phyloP scores from a whole-genome alignment of 2,888 invertebrate genomes.

The Meiosimyza platycephala region DNA sequence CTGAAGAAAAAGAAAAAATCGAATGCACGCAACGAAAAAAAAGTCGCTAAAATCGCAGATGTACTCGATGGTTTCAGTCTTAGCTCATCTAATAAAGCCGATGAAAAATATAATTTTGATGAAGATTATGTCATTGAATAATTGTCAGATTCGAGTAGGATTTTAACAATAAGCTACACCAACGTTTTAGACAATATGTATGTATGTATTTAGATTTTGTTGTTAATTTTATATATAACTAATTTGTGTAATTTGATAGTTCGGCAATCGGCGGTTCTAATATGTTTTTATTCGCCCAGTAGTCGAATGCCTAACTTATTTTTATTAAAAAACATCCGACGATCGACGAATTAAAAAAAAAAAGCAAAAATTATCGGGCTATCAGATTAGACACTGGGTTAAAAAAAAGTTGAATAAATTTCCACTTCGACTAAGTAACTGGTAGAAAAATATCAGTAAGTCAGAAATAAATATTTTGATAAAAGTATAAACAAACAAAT shows the following conservation, averaged over 20 bases:
- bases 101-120: slow-evolving; percentile 64
- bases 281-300: too few species aligned
- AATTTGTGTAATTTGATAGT: not conserved
- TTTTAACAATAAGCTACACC: too few species aligned
- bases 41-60: slow-evolving; percentile 73
- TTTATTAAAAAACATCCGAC: too few species aligned
- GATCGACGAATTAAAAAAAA: too few species aligned
- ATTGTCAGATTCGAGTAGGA: slow-evolving; percentile 17
- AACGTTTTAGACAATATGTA: too few species aligned
- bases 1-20: slow-evolving; percentile 72
- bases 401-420: not conserved
- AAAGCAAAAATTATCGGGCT: too few species aligned
- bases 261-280: too few species aligned
- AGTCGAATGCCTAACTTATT: too few species aligned
- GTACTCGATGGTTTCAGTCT: slow-evolving; percentile 72
- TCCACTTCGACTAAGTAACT: slow-evolving; percentile 18
- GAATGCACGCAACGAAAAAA: slow-evolving; percentile 72
- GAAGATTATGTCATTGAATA: slow-evolving; percentile 61
- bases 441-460: slow-evolving; percentile 7
- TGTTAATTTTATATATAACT: slow-evolving; percentile 8
- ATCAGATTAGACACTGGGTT: too few species aligned
- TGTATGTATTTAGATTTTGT: too few species aligned
- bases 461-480: not conserved
- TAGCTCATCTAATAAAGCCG: slow-evolving; percentile 43
- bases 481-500: slow-evolving; percentile 35